Base-by-base conservation (phyloP, 2,888 invertebrate species). In the Cacoxenus indagator region DNA sequence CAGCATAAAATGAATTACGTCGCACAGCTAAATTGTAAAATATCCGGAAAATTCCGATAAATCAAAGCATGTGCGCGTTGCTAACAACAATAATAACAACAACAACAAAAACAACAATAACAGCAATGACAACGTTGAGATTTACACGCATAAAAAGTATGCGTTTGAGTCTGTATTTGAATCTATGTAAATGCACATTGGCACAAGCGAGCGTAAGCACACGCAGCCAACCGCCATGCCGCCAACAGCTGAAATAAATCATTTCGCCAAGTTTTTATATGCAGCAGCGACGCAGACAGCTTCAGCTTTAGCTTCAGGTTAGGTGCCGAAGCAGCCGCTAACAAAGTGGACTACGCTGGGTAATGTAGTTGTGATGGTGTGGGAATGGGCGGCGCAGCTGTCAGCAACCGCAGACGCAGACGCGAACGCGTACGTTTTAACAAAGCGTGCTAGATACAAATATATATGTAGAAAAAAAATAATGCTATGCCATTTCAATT, bases 211-310 rank as follows among this genome's bases (percentile, higher is more conserved):
- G 70, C 73, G 70, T 71, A 73, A 71, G 69, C 75, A 69, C 70
- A 74, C 76, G 70, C 76, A 76, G 72, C 9, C 37, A 37, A 8
- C 8, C 14, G 14, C 9, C 37, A 37, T 37, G 37, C 37, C 37
- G 14, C 14, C 37, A n/a, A 76, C 74, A 76, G 72, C 74, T 69
- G 70, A 70, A 67, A 76, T 80, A 80, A 80, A 80, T 80, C 79
- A 82, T 82, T 83, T 82, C 82, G 83, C 75, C 81, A 78, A 78
- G 83, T 82, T 80, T 80, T 80, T 80, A 82, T 80, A n/a, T n/a
- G n/a, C n/a, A n/a, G 81, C 83, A 78, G n/a, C 62, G 31, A 14
- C 62, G 43, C 29, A 46, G 19, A 46, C 19, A 19, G 17, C n/a
- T 4, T n/a, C 46, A 19, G 46, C 17, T 17, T 46, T 46, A 46